Percentiles rank a stretch among this genome's conserved stretches.
These are phyloP conservation scores for Geotrypetes seraphini DNA, from an alignment of 2,797 vertebrate species.

Conservation along the genomic window DNA sequence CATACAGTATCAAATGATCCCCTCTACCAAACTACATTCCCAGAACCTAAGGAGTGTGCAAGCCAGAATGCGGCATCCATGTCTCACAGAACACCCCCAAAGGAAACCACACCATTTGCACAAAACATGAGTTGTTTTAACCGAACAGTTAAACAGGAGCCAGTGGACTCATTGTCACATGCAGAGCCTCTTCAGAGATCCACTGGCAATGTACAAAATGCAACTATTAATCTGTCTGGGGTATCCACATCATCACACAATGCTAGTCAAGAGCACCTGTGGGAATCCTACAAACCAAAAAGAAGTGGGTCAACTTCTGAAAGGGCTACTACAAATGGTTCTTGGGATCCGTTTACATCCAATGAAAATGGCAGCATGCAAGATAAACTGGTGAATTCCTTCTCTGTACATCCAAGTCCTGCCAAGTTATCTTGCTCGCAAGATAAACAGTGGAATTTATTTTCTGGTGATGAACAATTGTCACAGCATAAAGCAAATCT, in stretches of 20 bases:
- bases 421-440: slow-evolving; percentile 26
- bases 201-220: neutral
- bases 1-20: slow-evolving; percentile 23
- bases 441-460: slow-evolving; percentile 66
- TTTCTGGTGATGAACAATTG: slow-evolving; percentile 34
- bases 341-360: slow-evolving; percentile 48
- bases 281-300: slow-evolving; percentile 70
- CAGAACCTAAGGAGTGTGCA: slow-evolving; percentile 41
- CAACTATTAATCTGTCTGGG: slow-evolving; percentile 8
- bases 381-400: slow-evolving; percentile 44
- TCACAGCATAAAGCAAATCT: slow-evolving; percentile 17
- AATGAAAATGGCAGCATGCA: slow-evolving; percentile 27
- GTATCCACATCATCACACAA: slow-evolving; percentile 26
- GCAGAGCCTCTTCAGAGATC: slow-evolving; percentile 32
- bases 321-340: slow-evolving; percentile 49
- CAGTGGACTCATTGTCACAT: slow-evolving; percentile 60
- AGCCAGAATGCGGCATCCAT: slow-evolving; percentile 19
- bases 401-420: slow-evolving; percentile 25
- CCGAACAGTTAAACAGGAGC: slow-evolving; percentile 84
- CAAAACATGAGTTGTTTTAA: slow-evolving; percentile 44
- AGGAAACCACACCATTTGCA: slow-evolving; percentile 39
- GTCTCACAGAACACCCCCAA: slow-evolving; percentile 24
- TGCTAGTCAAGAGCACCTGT: slow-evolving; percentile 28
- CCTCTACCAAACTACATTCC: slow-evolving; percentile 58
- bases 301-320: slow-evolving; percentile 46